Conservation (phyloP, 2,888 invertebrate genomes). For the Acrobasis repandana region DNA sequence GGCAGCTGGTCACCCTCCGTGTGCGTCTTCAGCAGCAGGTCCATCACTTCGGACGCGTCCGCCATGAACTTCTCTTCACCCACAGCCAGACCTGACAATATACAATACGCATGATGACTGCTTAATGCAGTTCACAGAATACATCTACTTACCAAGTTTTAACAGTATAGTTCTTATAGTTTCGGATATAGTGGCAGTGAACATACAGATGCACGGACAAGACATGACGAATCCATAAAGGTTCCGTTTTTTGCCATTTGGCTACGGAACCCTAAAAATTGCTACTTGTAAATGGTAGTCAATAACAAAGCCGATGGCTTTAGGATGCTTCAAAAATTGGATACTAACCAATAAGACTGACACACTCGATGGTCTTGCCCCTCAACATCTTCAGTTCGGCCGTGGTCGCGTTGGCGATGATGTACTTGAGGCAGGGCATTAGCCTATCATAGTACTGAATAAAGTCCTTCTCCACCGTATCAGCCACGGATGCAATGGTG, state of each 20-base stretch:
- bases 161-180: too few relatives aligned
- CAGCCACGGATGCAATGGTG: conserved; percentile 98
- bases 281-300: not conserved
- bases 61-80: conserved; percentile 92
- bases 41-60: conserved; percentile 98
- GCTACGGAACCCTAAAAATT: too few relatives aligned
- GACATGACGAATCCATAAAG: too few relatives aligned
- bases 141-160: too few relatives aligned
- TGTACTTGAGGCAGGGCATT: conserved; percentile 98
- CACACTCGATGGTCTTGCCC: conserved; percentile 99
- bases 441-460: conserved; percentile 95
- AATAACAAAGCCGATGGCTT: too few relatives aligned
- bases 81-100: conserved; percentile 84
- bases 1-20: conserved; percentile 91
- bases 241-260: too few relatives aligned
- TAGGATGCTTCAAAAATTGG: not conserved
- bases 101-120: too few relatives aligned
- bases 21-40: conserved; percentile 95
- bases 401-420: conserved; percentile 95
- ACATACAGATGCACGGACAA: too few relatives aligned
- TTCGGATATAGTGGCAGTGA: too few relatives aligned
- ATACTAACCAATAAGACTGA: conserved; percentile 95
- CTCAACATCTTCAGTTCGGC: conserved; percentile 94
- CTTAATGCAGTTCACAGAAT: too few relatives aligned
- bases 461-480: conserved; percentile 98